A percentile compares a stretch with the other conserved stretches of the same genome.
Evolutionary conservation across 2,797 vertebrate genomes (phyloP).

Genomic region (Peromyscus eremicus): DNA sequence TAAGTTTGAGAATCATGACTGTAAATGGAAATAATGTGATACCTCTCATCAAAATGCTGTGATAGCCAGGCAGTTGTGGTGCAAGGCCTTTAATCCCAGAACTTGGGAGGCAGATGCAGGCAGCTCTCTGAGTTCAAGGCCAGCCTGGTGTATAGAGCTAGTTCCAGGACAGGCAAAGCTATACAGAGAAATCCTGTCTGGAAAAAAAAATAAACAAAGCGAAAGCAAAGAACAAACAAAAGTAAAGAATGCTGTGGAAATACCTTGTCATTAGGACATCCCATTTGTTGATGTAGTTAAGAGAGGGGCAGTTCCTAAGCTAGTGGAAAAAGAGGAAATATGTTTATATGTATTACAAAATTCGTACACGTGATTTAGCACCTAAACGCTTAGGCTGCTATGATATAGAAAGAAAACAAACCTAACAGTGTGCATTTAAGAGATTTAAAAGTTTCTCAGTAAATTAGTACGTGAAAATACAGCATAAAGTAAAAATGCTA

Average conservation of each 20-base stretch:
- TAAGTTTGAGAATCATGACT: neutral
- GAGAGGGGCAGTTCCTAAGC: neutral
- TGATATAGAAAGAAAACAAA: neutral
- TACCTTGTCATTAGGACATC: neutral
- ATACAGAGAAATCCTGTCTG: neutral
- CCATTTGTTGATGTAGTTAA: conserved; percentile 31
- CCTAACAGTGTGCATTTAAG: neutral
- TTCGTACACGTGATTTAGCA: neutral
- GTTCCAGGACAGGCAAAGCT: neutral
- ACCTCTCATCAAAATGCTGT: neutral
- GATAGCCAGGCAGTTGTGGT: neutral
- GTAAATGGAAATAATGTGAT: neutral
- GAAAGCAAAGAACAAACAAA: neutral
- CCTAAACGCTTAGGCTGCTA: neutral
- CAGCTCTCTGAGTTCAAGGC: neutral
- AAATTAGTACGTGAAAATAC: neutral
- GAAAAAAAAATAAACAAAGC: neutral
- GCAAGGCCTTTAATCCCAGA: neutral
- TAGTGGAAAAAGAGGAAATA: neutral
- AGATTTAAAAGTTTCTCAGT: neutral
- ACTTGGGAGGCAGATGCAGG: neutral
- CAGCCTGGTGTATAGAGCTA: neutral
- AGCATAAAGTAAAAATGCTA: neutral
- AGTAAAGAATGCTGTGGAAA: neutral
- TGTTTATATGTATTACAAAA: neutral